These are phyloP conservation scores for Drosophila rubida DNA, from an alignment of 2,888 invertebrate species.

Conservation along the genomic window DNA sequence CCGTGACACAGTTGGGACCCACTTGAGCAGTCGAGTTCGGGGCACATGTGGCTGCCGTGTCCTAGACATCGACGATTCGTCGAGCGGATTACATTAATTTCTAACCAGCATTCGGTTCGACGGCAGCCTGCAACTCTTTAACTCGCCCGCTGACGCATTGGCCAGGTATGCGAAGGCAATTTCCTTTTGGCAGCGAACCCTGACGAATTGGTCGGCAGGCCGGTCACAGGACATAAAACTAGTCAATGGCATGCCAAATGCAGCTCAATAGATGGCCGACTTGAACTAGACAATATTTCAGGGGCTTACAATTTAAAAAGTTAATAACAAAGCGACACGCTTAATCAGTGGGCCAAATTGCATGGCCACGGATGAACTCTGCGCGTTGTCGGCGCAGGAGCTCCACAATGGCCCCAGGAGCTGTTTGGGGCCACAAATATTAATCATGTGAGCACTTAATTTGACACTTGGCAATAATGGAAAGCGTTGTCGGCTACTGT, in stretches of 20 bases:
- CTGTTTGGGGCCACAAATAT: constrained; percentile 49
- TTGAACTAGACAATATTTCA: constrained; percentile 60
- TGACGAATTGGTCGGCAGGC: constrained; percentile 45
- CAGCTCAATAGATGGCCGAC: constrained; percentile 44
- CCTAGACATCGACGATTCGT: constrained; percentile 5
- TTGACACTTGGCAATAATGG: constrained; percentile 79
- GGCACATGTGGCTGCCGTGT: constrained; percentile 40
- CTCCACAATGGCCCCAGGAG: constrained; percentile 37
- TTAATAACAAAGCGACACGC: constrained; percentile 75
- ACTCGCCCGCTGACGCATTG: constrained; percentile 53
- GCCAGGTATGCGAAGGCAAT: constrained; percentile 53
- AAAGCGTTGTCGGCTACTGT: constrained; percentile 62
- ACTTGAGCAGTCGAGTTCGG: constrained; percentile 49
- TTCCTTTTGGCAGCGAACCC: constrained; percentile 42
- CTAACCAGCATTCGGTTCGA: background rate
- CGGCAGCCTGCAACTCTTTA: background rate
- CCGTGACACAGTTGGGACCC: constrained; percentile 66
- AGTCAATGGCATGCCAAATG: constrained; percentile 39
- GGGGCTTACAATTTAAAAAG: constrained; percentile 64
- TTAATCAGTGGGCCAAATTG: constrained; percentile 73
- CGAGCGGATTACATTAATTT: background rate
- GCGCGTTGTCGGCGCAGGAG: background rate
- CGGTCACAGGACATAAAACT: constrained; percentile 61
- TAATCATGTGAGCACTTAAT: constrained; percentile 78
- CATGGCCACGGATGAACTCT: constrained; percentile 31